These are phyloP conservation scores for Holocentrus rufus DNA, from an alignment of 2,797 vertebrate genomes.

Conservation along the genomic window DNA sequence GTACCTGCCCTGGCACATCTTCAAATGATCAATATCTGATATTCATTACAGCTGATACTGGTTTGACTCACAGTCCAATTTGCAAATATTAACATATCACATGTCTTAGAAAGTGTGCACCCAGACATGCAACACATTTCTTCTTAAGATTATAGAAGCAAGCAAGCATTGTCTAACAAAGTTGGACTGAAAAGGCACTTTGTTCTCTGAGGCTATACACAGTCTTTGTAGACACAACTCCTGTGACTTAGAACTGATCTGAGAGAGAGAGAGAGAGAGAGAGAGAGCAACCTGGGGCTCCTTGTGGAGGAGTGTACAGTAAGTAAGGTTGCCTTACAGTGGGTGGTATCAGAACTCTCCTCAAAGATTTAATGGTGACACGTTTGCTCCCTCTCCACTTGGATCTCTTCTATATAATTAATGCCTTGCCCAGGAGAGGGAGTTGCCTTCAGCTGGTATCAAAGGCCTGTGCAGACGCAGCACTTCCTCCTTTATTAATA, in stretches of 20 bases:
- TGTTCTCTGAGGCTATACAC: not conserved
- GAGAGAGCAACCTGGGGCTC: slow-evolving; percentile 5
- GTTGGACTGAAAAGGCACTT: not conserved
- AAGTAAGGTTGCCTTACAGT: slow-evolving; percentile 35
- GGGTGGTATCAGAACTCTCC: slow-evolving; percentile 45
- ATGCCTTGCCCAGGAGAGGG: slow-evolving; percentile 63
- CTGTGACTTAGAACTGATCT: not conserved
- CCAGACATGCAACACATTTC: not conserved
- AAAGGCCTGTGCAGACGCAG: slow-evolving; percentile 60
- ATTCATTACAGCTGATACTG: not conserved
- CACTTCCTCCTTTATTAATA: slow-evolving; percentile 67
- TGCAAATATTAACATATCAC: not conserved
- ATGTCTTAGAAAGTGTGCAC: not conserved
- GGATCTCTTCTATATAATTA: slow-evolving; percentile 70
- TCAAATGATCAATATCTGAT: not conserved
- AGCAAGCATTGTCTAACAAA: not conserved
- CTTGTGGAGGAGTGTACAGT: slow-evolving; percentile 37
- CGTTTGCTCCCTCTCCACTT: slow-evolving; percentile 54
- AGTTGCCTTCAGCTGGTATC: slow-evolving; percentile 65
- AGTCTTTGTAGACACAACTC: not conserved
- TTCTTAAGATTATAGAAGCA: not conserved
- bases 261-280: not conserved
- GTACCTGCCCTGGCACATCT: not conserved
- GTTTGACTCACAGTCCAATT: not conserved
- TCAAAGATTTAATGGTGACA: slow-evolving; percentile 57